phyloP scores from a whole-genome alignment of 2,113 vertebrate species.

The Marmota monax region DNA sequence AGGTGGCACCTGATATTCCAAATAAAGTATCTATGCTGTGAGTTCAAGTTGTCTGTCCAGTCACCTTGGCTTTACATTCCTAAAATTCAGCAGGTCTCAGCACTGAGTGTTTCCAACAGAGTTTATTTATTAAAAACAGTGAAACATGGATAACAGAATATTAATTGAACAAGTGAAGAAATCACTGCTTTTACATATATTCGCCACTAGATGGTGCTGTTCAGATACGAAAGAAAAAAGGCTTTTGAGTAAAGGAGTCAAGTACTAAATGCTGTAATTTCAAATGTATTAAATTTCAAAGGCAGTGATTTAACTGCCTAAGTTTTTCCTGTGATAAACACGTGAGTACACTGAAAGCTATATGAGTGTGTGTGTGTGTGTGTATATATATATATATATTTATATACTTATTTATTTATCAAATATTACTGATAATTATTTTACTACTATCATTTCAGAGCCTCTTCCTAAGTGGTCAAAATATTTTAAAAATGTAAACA shows the following conservation, averaged over 20 bases:
- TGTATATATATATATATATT: background rate
- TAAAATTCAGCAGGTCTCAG: background rate
- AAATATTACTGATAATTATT: background rate
- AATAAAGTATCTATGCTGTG: background rate
- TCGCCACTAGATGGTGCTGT: conserved; percentile 72
- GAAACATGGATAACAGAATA: background rate
- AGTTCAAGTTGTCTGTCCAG: background rate
- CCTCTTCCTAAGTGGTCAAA: background rate
- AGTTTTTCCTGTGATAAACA: background rate
- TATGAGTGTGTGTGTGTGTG: background rate
- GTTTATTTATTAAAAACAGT: background rate
- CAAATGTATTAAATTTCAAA: background rate
- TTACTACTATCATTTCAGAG: background rate
- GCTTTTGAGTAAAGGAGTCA: background rate
- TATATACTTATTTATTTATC: background rate
- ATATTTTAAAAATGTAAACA: conserved; percentile 1
- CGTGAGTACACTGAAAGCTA: background rate
- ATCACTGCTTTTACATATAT: background rate
- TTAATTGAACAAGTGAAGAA: background rate
- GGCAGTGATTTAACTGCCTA: background rate
- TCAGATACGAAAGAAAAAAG: conserved; percentile 18
- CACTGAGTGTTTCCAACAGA: background rate
- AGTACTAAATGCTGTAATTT: background rate
- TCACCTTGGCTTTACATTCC: background rate
- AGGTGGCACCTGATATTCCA: background rate